These are phyloP conservation scores for Drosophila nigrodunni DNA, from an alignment of 1,140 invertebrate species.

Conservation along the genomic window DNA sequence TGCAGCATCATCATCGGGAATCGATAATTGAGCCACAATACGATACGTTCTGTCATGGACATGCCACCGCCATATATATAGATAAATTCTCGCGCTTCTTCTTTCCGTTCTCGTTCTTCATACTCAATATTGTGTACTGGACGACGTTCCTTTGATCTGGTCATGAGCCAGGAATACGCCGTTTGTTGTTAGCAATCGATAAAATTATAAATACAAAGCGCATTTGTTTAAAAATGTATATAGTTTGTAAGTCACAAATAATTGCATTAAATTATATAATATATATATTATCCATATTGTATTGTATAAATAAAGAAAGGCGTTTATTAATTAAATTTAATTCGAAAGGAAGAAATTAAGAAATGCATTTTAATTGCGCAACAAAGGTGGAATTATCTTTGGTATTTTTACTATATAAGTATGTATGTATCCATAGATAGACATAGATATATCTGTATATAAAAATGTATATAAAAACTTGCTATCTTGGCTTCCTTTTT, in stretches of 20 bases:
- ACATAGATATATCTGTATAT: constrained; percentile 53
- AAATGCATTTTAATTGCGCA: constrained; percentile 81
- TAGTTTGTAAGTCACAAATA: constrained; percentile 76
- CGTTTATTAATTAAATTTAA: constrained; percentile 72
- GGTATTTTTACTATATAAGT: constrained; percentile 78
- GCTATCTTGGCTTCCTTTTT: constrained; percentile 43
- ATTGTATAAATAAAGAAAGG: constrained; percentile 76
- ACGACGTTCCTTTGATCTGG: constrained; percentile 89
- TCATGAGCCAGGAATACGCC: constrained; percentile 5
- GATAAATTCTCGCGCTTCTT: constrained; percentile 94
- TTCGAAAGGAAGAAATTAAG: constrained; percentile 69
- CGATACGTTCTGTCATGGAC: constrained; percentile 93
- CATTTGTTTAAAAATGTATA: constrained; percentile 84
- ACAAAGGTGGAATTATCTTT: constrained; percentile 82
- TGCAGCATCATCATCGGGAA: constrained; percentile 85
- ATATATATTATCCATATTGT: constrained; percentile 50
- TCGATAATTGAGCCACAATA: constrained; percentile 88
- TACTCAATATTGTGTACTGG: constrained; percentile 95
- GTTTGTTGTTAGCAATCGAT: constrained; percentile 18
- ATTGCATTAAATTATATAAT: constrained; percentile 70
- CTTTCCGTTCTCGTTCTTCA: constrained; percentile 94
- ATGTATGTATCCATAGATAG: constrained; percentile 55
- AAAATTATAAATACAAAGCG: constrained; percentile 61
- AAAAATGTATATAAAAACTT: constrained; percentile 65
- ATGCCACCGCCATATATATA: constrained; percentile 93